Base-by-base conservation (phyloP, 2,113 vertebrate species). In the Illadopsis cleaveri region DNA sequence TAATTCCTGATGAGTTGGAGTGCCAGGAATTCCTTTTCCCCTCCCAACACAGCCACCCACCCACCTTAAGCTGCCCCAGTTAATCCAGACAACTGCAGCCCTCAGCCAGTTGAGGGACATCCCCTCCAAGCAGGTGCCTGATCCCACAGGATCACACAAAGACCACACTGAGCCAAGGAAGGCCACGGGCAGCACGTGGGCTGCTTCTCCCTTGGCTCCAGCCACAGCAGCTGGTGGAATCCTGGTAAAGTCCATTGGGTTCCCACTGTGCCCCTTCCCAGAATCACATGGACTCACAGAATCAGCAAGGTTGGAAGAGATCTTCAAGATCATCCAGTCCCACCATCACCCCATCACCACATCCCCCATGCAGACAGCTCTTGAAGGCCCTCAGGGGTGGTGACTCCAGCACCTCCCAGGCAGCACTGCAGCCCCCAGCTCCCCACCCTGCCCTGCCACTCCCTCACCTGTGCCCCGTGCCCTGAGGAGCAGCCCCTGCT, bases 121-220 rank as follows among this genome's bases (percentile, higher is more conserved):
- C 82, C 68, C 30, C 31, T 50, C 23, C 65, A 3, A 22, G 65
- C 30, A 25, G 64, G 25, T 8, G 12, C 47, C 40, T 5, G 23
- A 27, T 73, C 57, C 58, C 14, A 0, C 0, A 3, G 0, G 7
- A 20, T 65, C 83, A 1, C 31, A 27, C 28, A 10, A 16, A 30
- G 53, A 7, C 11, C 37, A 4, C 45, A 10, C 40, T 27, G 75
- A 31, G 62, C 45, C 31, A 5, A 61, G 71, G 33, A 7, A 23
- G 31, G 18, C 53, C 61, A 11, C 12, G 1, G 0, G 7, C 60
- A 51, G 53, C 10, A 3, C 1, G 0, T 0, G 19, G 40, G 10
- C 37, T 82, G 10, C 2, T 14, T 31, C 19, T 31, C 24, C 85
- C 82, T 31, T 3, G 24, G 37, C 53, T 54, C 25, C 83, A 75